Percentiles rank a stretch among this genome's conserved stretches.
These are phyloP conservation scores for Lutjanus erythropterus DNA, from an alignment of 2,113 vertebrate genomes.

Conservation along the genomic window DNA sequence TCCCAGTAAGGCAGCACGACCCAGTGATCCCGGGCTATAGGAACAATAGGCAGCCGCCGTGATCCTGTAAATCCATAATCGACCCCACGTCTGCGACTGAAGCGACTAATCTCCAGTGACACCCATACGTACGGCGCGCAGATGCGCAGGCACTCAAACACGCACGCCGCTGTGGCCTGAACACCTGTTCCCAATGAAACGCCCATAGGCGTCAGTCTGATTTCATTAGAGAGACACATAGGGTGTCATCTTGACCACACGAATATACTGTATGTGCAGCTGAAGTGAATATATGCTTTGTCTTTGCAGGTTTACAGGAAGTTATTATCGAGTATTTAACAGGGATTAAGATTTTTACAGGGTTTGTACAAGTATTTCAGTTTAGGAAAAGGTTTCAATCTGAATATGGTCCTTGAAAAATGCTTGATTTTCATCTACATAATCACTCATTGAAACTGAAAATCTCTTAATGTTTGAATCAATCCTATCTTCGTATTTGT, in stretches of 20 bases:
- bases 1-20: background rate
- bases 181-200: slow-evolving; percentile 55
- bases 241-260: background rate
- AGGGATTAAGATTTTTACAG: background rate
- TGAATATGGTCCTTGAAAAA: too few relatives aligned
- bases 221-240: slow-evolving; percentile 19
- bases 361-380: too few relatives aligned
- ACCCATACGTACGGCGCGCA: slow-evolving; percentile 40
- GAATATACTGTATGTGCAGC: background rate
- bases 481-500: too few relatives aligned
- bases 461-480: too few relatives aligned
- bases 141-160: slow-evolving; percentile 24
- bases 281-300: background rate
- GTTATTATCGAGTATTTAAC: background rate
- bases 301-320: background rate
- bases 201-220: slow-evolving; percentile 10
- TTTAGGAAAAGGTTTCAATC: too few relatives aligned
- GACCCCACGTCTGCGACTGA: slow-evolving; percentile 23
- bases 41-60: slow-evolving; percentile 45
- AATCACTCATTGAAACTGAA: too few relatives aligned
- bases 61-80: slow-evolving; percentile 54
- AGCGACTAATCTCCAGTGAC: slow-evolving; percentile 60
- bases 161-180: background rate
- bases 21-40: slow-evolving; percentile 34
- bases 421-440: too few relatives aligned